Conservation (phyloP, 2,888 invertebrate genomes). For the Trissoscelio sp. region DNA sequence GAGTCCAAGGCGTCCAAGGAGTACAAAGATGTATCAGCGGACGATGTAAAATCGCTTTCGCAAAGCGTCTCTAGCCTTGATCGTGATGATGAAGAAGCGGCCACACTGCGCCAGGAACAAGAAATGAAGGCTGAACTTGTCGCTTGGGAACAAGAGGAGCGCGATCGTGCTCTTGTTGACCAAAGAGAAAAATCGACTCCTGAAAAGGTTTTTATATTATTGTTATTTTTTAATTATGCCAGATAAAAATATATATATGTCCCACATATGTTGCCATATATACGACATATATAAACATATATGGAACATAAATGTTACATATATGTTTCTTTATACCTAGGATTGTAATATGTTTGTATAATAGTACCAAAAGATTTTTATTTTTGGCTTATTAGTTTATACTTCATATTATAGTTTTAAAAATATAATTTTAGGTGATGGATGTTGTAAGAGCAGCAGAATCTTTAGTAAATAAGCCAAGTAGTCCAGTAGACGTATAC, state of each 20-base stretch:
- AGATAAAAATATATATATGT: too few species aligned
- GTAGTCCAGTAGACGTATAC: constrained; percentile 84
- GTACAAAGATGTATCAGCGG: constrained; percentile 75
- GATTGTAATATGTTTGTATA: too few species aligned
- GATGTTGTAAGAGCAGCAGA: constrained; percentile 96
- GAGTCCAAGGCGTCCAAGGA: constrained; percentile 78
- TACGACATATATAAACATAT: too few species aligned
- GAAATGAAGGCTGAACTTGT: constrained; percentile 89
- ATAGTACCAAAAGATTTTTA: too few species aligned
- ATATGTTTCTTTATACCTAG: too few species aligned
- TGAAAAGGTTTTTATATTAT: constrained; percentile 90
- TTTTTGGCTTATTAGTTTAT: too few species aligned
- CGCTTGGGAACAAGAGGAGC: constrained; percentile 90
- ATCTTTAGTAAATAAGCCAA: constrained; percentile 87
- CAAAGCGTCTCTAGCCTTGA: constrained; percentile 95
- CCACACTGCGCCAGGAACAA: constrained; percentile 86
- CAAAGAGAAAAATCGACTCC: constrained; percentile 91
- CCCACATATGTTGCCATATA: too few species aligned
- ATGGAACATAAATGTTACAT: too few species aligned
- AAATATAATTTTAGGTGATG: constrained; percentile 86
- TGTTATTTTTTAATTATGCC: too few species aligned
- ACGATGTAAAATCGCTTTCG: constrained; percentile 84
- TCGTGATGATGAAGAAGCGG: constrained; percentile 89
- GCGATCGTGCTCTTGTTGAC: constrained; percentile 84
- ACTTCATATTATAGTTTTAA: background rate